Evolutionary conservation across 2,888 invertebrate genomes (phyloP).

Genomic region (Biston stratarius): DNA sequence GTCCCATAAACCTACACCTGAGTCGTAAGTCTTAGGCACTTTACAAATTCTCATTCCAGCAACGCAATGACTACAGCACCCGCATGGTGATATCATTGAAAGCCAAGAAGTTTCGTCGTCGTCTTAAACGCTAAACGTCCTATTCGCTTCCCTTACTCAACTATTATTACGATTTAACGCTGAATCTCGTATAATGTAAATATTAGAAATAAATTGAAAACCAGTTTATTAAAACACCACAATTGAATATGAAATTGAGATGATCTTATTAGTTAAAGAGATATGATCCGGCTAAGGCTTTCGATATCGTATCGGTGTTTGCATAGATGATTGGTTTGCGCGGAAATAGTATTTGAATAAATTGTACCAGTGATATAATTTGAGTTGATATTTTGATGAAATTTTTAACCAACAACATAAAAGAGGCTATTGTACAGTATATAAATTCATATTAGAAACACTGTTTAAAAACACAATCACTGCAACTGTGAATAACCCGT

Average conservation of each 20-base stretch:
- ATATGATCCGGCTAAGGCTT: conserved; percentile 29
- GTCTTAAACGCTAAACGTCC: background rate
- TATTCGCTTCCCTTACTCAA: background rate
- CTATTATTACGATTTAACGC: background rate
- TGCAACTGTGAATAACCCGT: too few relatives aligned
- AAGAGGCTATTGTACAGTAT: too few relatives aligned
- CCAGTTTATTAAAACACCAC: conserved; percentile 47
- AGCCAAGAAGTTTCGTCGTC: too few relatives aligned
- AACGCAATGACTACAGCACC: too few relatives aligned
- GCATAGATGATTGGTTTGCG: conserved; percentile 13
- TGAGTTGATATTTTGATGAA: background rate
- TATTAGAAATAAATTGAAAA: conserved; percentile 52
- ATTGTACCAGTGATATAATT: background rate
- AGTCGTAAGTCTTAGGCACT: too few relatives aligned
- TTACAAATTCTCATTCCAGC: too few relatives aligned
- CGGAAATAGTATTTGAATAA: conserved; percentile 2
- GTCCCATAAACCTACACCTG: too few relatives aligned
- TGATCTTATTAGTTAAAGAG: conserved; percentile 30
- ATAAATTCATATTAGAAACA: too few relatives aligned
- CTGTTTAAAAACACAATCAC: too few relatives aligned
- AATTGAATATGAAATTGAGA: conserved; percentile 28
- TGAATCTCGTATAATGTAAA: conserved; percentile 33
- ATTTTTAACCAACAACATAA: too few relatives aligned
- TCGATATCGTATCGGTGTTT: conserved; percentile 15
- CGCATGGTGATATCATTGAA: too few relatives aligned